phyloP scores from a whole-genome alignment of 2,113 vertebrate genomes.

The Stictonetta naevosa region DNA sequence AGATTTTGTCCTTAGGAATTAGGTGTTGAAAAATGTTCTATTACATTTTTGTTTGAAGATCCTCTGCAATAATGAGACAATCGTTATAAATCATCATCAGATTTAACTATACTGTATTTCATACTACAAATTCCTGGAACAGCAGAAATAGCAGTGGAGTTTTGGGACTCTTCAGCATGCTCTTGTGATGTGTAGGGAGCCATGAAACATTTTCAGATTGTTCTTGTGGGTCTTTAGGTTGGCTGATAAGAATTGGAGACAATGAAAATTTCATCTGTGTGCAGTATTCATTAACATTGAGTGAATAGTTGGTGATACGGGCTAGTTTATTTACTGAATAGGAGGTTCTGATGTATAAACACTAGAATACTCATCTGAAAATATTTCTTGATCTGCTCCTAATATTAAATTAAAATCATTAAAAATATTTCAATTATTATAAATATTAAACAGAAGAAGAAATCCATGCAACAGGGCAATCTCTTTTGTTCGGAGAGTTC shows the following conservation, averaged over 20 bases:
- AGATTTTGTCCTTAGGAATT: not conserved
- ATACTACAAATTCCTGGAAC: not conserved
- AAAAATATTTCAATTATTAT: no score
- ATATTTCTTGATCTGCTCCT: not conserved
- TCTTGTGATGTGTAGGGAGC: not conserved
- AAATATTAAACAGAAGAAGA: not conserved
- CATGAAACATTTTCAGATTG: not conserved
- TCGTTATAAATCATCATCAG: not conserved
- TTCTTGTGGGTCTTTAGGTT: not conserved
- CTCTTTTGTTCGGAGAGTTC: not conserved
- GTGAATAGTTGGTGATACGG: not conserved
- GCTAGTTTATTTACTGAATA: not conserved
- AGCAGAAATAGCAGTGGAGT: not conserved
- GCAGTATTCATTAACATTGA: not conserved
- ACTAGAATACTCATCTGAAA: not conserved
- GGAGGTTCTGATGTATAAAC: not conserved
- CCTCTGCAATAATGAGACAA: not conserved
- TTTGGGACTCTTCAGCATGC: not conserved
- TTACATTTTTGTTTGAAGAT: conserved; percentile 4
- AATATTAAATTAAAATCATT: not conserved
- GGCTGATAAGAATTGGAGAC: not conserved
- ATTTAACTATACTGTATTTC: not conserved
- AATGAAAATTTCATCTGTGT: not conserved
- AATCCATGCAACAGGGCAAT: not conserved
- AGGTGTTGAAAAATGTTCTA: not conserved